phyloP scores from a whole-genome alignment of 2,797 vertebrate species.

The Jordanella pulchra region DNA sequence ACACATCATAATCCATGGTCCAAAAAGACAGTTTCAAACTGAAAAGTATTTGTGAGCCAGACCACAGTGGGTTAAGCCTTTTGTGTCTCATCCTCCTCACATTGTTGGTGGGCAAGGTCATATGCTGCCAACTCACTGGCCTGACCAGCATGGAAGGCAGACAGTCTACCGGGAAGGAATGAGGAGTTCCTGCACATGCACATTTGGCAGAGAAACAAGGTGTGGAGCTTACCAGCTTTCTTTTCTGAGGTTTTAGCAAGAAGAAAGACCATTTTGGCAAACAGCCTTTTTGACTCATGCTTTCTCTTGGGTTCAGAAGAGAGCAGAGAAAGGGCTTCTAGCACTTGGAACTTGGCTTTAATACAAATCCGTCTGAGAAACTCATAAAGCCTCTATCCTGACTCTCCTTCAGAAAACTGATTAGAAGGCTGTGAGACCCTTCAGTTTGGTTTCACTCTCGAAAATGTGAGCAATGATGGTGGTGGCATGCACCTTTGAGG shows the following conservation, averaged over 20 bases:
- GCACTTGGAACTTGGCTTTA: conserved; percentile 63
- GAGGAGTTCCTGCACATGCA: conserved; percentile 71
- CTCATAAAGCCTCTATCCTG: conserved; percentile 42
- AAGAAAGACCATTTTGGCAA: conserved; percentile 72
- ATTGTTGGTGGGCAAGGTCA: conserved; percentile 66
- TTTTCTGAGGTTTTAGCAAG: conserved; percentile 60
- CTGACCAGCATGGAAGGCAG: conserved; percentile 62
- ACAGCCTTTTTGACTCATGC: conserved; percentile 56
- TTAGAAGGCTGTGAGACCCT: conserved; percentile 50
- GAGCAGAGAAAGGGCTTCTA: conserved; percentile 68
- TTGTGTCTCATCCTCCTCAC: conserved; percentile 57
- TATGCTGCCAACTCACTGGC: conserved; percentile 66
- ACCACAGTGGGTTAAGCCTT: conserved; percentile 42
- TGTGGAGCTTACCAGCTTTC: conserved; percentile 64
- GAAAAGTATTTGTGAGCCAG: conserved; percentile 36
- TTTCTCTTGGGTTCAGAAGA: conserved; percentile 64
- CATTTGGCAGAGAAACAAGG: conserved; percentile 61
- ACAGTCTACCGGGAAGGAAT: conserved; percentile 55
- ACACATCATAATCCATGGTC: conserved; percentile 35
- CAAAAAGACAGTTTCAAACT: conserved; percentile 47
- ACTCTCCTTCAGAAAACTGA: conserved; percentile 60
- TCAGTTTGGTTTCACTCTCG: conserved; percentile 46
- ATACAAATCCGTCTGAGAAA: conserved; percentile 59
- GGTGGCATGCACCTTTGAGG: conserved; percentile 48
- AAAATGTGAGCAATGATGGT: conserved; percentile 47